Conservation (phyloP, 2,888 invertebrate genomes). For the Rhimphoctona megacephalus region DNA sequence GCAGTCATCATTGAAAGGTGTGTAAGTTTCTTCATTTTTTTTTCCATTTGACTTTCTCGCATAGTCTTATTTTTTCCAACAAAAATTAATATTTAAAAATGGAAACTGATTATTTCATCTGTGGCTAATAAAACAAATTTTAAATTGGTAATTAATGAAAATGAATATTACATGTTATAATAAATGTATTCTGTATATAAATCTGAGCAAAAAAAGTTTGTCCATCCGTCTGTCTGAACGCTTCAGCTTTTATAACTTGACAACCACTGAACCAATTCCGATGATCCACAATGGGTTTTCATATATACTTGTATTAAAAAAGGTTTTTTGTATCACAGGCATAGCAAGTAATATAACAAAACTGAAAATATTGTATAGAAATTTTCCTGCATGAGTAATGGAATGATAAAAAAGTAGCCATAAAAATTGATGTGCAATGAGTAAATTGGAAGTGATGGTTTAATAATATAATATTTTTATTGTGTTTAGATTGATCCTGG, state of each 20-base stretch:
- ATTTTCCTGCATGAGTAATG: neutral
- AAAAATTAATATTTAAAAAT: neutral
- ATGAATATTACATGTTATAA: neutral
- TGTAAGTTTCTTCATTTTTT: slow-evolving; percentile 2
- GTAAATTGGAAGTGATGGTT: neutral
- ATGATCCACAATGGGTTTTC: neutral
- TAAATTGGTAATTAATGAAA: neutral
- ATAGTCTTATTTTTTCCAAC: neutral
- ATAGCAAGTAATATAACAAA: neutral
- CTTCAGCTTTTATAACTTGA: neutral
- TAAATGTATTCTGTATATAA: neutral
- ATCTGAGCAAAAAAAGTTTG: neutral
- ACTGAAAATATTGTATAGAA: neutral
- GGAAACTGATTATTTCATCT: too few relatives aligned
- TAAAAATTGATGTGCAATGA: neutral
- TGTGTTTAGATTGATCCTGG: neutral
- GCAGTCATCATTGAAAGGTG: neutral
- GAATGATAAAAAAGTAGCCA: neutral
- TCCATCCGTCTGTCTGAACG: neutral
- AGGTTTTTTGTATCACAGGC: neutral
- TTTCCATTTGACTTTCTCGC: neutral
- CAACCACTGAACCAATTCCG: neutral
- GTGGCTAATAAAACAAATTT: neutral
- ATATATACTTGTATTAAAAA: neutral
- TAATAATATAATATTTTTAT: neutral